Evolutionary conservation across 2,888 invertebrate species (phyloP).

Genomic region (Synanthedon myopaeformis): DNA sequence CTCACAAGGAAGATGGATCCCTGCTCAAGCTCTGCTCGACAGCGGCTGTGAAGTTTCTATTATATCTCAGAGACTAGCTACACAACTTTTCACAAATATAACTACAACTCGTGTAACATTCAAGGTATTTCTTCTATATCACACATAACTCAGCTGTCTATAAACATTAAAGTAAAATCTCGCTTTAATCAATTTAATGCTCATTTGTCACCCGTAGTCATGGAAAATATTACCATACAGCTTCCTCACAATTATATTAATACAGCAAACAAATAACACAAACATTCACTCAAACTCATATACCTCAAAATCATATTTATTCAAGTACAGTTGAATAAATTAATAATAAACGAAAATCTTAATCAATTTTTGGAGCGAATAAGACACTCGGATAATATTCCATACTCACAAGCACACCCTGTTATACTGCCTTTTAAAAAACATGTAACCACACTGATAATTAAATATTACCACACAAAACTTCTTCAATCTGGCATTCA

Average conservation of each 20-base stretch:
- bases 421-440: conserved; percentile 6
- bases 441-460: conserved; percentile 4
- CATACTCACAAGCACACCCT: conserved; percentile 6
- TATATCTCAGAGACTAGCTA: conserved; percentile 2
- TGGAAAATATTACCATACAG: conserved; percentile 5
- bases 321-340: not conserved
- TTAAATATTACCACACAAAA: conserved; percentile 1
- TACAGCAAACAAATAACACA: not conserved
- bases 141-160: conserved; percentile 1
- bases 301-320: not conserved
- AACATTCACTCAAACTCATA: not conserved
- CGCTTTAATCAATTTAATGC: not conserved
- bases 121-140: conserved; percentile 1
- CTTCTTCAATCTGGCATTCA: conserved; percentile 6
- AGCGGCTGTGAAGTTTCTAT: conserved; percentile 1
- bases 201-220: conserved; percentile 2
- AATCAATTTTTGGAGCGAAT: conserved; percentile 4
- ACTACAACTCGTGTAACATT: not conserved
- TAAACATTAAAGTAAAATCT: not conserved
- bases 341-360: not conserved
- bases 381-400: conserved; percentile 4
- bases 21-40: conserved; percentile 1
- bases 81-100: not conserved
- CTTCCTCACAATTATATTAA: conserved; percentile 4
- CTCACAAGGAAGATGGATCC: conserved; percentile 1